These are phyloP conservation scores for Nettapus auritus DNA, from an alignment of 2,113 vertebrate genomes.

Conservation along the genomic window DNA sequence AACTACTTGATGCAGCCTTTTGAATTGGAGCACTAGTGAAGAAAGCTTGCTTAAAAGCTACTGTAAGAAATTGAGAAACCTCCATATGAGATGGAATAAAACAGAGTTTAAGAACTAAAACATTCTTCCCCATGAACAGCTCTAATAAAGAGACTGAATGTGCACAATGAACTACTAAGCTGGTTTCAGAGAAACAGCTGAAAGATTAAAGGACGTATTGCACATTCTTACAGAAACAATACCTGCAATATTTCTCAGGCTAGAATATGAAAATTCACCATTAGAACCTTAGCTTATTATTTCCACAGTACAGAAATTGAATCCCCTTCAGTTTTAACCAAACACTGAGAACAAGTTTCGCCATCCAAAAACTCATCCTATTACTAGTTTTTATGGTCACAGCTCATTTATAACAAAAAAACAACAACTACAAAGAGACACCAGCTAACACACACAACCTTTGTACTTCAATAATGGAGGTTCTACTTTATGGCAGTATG, in stretches of 20 bases:
- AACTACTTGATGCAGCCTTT: not conserved
- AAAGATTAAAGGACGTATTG: not conserved
- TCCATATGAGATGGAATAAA: not conserved
- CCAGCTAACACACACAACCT: not conserved
- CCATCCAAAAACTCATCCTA: not conserved
- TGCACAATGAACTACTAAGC: not conserved
- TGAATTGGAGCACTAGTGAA: not conserved
- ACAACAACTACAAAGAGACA: not conserved
- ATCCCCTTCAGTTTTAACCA: not conserved
- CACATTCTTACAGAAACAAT: not conserved
- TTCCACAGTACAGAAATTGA: not conserved
- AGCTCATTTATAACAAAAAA: not conserved
- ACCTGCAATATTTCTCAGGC: not conserved
- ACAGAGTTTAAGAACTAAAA: not conserved
- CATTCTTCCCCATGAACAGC: not conserved
- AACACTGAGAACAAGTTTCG: not conserved
- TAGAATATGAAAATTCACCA: not conserved
- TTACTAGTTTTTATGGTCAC: not conserved
- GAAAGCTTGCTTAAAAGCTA: not conserved
- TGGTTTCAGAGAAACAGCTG: not conserved
- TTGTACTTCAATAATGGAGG: not conserved
- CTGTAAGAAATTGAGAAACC: not conserved
- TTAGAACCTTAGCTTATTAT: not conserved
- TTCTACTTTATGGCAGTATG: not conserved
- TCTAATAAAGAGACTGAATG: not conserved